Evolutionary conservation across 2,797 vertebrate species (phyloP).

Genomic region (Scolopax bukidnonensis): DNA sequence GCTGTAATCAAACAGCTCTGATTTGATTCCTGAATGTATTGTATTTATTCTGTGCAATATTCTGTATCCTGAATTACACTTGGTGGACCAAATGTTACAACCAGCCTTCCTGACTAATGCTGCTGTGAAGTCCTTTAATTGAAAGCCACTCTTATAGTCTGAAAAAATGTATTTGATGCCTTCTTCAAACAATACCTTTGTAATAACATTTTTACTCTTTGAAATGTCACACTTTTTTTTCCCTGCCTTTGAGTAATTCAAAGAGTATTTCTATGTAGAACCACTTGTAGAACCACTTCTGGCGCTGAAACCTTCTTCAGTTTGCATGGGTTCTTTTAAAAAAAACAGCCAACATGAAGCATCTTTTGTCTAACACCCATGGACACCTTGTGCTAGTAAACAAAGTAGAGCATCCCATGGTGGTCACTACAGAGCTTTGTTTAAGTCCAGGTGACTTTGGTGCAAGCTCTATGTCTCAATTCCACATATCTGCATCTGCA

Average conservation of each 20-base stretch:
- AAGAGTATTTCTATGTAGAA: not conserved
- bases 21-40: not conserved
- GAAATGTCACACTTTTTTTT: not conserved
- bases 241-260: not conserved
- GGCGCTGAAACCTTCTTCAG: not conserved
- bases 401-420: rapidly evolving
- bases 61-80: not conserved
- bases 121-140: not conserved
- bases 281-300: not conserved
- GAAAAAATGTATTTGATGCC: not conserved
- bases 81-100: not conserved
- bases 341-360: not conserved
- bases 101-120: not conserved
- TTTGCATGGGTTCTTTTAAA: not conserved
- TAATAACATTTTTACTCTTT: not conserved
- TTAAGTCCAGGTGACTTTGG: not conserved
- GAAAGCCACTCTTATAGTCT: not conserved
- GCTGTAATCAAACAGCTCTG: not conserved
- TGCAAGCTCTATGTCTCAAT: not conserved
- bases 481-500: not conserved
- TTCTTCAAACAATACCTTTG: not conserved
- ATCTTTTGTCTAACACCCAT: not conserved
- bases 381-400: not conserved
- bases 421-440: not conserved
- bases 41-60: not conserved